Base-by-base conservation (phyloP, 2,888 invertebrate species). In the Eledone cirrhosa region DNA sequence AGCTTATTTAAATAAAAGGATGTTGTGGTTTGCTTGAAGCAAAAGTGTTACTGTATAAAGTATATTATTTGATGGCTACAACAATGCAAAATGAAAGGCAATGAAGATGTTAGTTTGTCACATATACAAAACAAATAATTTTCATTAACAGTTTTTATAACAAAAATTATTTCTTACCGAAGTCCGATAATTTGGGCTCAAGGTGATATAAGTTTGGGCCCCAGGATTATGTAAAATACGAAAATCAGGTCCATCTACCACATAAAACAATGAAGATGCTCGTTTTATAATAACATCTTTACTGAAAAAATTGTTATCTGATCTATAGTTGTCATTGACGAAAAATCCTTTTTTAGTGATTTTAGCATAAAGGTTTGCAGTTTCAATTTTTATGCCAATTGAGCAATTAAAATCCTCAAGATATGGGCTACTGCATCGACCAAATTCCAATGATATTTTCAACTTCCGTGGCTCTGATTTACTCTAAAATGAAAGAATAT, bases 311-410 rank as follows among this genome's bases (percentile, higher is more conserved):
- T 19, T 41, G 13, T 41, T 31, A 22, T 72, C 41, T 8, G 33
- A 31, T 4, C 41, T 72, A 41, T 72, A 72, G 31, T 72, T 41
- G 72, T n/a, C 72, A n/a, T 72, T 72, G 33, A 72, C 24, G 31
- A 41, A 72, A n/a, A 72, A 72, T 72, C 72, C 72, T 72, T 31
- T 33, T 19, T 41, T 72, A n/a, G 72, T 72, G 41, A 72, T 72
- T 72, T 72, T 72, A 3, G 29, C n/a, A 14, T n/a, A 72, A 13
- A 72, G 14, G 31, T 13, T 33, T 72, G 8, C n/a, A 13, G 72
- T 72, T 19, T 7, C 41, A 11, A 72, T 72, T 72, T 72, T 31
- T 13, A 72, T n/a, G 24, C 72, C 72, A 33, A 31, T 72, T 2
- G 72, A 72, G 22, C 72, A 72, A 41, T 72, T 72, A 41, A 72